Evolutionary conservation across 2,888 invertebrate genomes (phyloP), one percentile per base, ranked within the genome.

Genomic region (Chrysolina americana): DNA sequence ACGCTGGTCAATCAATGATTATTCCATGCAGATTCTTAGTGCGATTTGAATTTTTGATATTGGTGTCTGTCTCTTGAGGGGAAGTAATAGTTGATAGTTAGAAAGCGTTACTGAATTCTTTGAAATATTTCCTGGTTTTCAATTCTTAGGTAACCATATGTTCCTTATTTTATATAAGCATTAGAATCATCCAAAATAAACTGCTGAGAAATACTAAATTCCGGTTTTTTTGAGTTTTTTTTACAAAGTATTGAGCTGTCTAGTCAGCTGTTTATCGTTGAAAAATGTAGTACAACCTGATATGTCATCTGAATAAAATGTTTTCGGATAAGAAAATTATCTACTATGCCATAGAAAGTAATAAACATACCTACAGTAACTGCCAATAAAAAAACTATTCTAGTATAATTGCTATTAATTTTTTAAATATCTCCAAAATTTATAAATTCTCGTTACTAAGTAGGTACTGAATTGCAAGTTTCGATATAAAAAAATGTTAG

Each of bases 91-190:
- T 80, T 81, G 81, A 85, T 83, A 84, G 84, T 85, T 85, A 82
- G 86, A 86, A 86, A 86, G 86, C 86, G 86, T 86, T 84, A 85
- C 85, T 59, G 59, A 78, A 75, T 80, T 82, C 79, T 78, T 74
- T 80, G 84, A 84, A 83, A 83, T 80, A 80, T 83, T 83, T 84
- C 84, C 84, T 83, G 73, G 81, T 84, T 83, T 84, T 81, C 83
- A 79, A 83, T 36, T 28, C 15, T 28, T 79, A 75, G 70, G 74
- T 78, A 79, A 78, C 78, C 76, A 44, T 11, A 9, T 15, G 15
- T 15, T 15, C 0, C 11, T 23, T 2, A 53, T 21, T 19, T 53
- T 53, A 17, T 4, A 53, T 21, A 21, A 11, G 3, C 21, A 21
- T 21, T 10, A 53, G 13, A 53, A 53, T 10, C 19, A 44, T 15